phyloP scores from a whole-genome alignment of 1,140 invertebrate species.

The Pogonomyrmex californicus region DNA sequence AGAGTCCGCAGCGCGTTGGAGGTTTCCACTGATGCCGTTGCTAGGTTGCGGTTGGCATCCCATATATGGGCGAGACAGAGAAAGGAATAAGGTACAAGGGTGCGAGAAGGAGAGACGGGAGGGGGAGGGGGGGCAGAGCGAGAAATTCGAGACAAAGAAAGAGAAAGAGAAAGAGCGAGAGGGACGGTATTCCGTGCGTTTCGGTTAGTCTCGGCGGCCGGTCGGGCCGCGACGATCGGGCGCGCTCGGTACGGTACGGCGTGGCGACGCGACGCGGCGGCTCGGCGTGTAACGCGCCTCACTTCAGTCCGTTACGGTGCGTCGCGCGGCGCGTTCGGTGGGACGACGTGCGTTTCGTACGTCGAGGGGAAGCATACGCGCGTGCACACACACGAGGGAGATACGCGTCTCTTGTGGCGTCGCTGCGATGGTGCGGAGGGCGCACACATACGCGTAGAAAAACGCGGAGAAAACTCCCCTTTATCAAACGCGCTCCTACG shows the following conservation, averaged over 20 bases:
- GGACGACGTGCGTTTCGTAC: neutral
- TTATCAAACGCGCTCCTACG: neutral
- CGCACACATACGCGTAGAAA: neutral
- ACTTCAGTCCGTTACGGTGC: conserved; percentile 58
- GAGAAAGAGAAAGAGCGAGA: neutral
- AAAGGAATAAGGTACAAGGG: neutral
- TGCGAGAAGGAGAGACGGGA: neutral
- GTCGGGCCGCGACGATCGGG: conserved; percentile 47
- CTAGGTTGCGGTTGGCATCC: conserved; percentile 33
- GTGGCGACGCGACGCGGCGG: neutral
- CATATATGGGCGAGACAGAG: conserved; percentile 28
- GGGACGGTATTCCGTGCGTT: conserved; percentile 16
- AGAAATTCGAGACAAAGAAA: neutral
- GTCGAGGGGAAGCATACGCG: neutral
- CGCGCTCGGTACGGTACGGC: conserved; percentile 15
- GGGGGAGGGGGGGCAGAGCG: neutral
- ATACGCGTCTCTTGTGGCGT: conserved; percentile 20
- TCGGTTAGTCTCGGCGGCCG: conserved; percentile 39
- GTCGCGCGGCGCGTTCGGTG: neutral
- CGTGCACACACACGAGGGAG: neutral
- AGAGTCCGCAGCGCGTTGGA: neutral
- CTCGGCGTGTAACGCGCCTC: conserved; percentile 2
- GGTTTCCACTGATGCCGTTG: conserved; percentile 45
- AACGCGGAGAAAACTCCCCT: neutral
- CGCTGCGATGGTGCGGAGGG: conserved; percentile 34